Conservation (phyloP, 1,140 invertebrate genomes). For the Zaprionus camerounensis region DNA sequence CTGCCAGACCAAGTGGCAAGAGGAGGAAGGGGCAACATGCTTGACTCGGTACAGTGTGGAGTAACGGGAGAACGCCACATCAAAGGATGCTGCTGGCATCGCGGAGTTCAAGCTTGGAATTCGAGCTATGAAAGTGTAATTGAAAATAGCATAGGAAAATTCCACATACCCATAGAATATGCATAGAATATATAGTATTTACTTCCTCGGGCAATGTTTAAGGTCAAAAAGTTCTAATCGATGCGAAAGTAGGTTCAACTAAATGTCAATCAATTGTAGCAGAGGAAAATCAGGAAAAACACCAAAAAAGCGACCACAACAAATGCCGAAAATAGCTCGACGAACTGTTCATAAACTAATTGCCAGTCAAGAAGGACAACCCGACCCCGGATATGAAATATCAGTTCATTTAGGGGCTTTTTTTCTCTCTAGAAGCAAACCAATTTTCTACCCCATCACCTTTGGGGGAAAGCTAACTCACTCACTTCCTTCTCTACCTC, state of each 20-base stretch:
- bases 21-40: constrained; percentile 41
- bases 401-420: constrained; percentile 56
- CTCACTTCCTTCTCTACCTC: background rate
- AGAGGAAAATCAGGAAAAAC: background rate
- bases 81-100: constrained; percentile 26
- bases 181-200: background rate
- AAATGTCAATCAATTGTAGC: constrained; percentile 22
- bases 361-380: constrained; percentile 42
- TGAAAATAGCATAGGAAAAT: constrained; percentile 42
- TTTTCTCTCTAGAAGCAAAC: constrained; percentile 14
- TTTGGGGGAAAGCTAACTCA: constrained; percentile 4
- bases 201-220: background rate
- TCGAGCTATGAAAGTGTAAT: constrained; percentile 52
- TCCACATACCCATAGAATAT: background rate
- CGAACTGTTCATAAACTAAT: constrained; percentile 47
- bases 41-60: constrained; percentile 45
- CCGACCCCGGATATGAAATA: constrained; percentile 45
- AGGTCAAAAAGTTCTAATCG: constrained; percentile 2
- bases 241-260: background rate
- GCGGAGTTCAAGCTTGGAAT: constrained; percentile 45
- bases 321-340: constrained; percentile 36
- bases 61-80: constrained; percentile 3
- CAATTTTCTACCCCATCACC: constrained; percentile 58
- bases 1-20: constrained; percentile 20
- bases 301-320: constrained; percentile 19